Evolutionary conservation across 2,113 vertebrate genomes (phyloP).

Genomic region (Sturnus vulgaris): DNA sequence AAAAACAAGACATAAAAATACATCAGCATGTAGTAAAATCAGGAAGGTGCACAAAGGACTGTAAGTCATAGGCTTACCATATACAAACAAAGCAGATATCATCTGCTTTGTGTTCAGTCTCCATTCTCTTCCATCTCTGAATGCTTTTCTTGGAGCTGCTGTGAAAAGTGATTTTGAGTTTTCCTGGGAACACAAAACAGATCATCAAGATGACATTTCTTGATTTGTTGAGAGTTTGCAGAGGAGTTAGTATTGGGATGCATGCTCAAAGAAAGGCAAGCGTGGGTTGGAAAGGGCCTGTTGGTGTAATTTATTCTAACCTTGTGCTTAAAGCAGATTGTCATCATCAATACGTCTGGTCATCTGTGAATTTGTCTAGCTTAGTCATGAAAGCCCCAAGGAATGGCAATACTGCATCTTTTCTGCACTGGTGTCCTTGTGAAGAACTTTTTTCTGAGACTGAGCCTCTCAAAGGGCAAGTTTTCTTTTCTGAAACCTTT

Average conservation of each 20-base stretch:
- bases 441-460: background rate
- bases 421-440: background rate
- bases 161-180: background rate
- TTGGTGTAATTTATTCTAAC: background rate
- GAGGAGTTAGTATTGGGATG: background rate
- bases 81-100: background rate
- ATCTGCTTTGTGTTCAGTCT: constrained; percentile 2
- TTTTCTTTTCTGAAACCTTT: background rate
- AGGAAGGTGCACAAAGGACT: background rate
- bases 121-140: background rate
- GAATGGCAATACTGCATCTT: background rate
- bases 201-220: background rate
- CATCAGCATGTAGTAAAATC: background rate
- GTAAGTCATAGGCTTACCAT: background rate
- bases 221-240: background rate
- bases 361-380: background rate
- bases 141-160: background rate
- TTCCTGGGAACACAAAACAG: background rate
- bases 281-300: background rate
- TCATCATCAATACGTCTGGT: background rate
- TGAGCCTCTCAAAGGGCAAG: background rate
- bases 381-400: background rate
- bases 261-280: background rate
- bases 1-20: background rate
- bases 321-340: background rate